phyloP scores from a whole-genome alignment of 2,113 vertebrate species.

The Mastomys coucha region DNA sequence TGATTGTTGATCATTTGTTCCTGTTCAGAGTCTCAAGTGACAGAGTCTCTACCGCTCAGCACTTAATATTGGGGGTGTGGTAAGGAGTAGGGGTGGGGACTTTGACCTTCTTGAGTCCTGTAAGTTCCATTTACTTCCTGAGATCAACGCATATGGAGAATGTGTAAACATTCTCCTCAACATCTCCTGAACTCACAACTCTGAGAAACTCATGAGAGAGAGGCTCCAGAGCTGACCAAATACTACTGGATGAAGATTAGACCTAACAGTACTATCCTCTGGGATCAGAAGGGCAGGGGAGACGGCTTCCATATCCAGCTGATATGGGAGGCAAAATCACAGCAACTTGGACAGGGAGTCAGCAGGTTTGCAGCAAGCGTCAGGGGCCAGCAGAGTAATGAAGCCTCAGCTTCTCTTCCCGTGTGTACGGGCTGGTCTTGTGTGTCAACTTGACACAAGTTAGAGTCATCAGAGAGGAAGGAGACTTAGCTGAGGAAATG shows the following conservation, averaged over 20 bases:
- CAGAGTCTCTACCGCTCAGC: background rate
- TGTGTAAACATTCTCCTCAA: background rate
- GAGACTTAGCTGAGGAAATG: background rate
- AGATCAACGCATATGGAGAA: too few species aligned
- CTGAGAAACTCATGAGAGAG: background rate
- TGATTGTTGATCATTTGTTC: conserved; percentile 2
- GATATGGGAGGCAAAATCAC: background rate
- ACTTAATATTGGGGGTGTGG: background rate
- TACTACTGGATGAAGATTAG: background rate
- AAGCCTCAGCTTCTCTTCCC: background rate
- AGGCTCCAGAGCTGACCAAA: background rate
- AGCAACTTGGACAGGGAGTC: background rate
- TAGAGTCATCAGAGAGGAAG: background rate
- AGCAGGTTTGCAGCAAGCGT: background rate
- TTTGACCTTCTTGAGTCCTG: background rate
- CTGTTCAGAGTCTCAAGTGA: background rate
- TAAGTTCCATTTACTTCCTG: background rate
- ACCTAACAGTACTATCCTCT: background rate
- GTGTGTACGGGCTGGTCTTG: background rate
- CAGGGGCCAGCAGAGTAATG: background rate
- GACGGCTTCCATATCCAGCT: background rate
- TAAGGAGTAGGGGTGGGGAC: background rate
- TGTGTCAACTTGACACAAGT: background rate
- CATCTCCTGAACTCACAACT: background rate
- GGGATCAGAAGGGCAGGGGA: too few species aligned